These are phyloP conservation scores for Pandemis cinnamomeana DNA, from an alignment of 2,888 invertebrate species.

Conservation along the genomic window DNA sequence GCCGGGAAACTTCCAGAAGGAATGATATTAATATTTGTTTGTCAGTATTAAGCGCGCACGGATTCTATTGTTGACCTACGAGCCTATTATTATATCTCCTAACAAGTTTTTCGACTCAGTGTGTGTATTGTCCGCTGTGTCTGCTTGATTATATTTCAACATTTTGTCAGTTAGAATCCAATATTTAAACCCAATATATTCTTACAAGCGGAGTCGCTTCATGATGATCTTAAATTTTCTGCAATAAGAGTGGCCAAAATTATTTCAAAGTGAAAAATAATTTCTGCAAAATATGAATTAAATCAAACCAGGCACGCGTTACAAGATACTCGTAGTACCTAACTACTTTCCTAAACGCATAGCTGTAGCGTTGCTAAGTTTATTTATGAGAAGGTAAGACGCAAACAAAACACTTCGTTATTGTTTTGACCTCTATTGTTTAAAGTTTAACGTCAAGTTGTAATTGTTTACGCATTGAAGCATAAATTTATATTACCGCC, in stretches of 20 bases:
- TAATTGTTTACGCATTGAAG: constrained; percentile 10
- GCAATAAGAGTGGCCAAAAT: no score
- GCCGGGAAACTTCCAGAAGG: constrained; percentile 48
- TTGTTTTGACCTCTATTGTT: neutral
- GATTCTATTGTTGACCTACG: constrained; percentile 40
- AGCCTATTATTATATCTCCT: constrained; percentile 52
- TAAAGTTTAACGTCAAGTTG: neutral
- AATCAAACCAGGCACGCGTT: no score
- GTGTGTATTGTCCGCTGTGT: neutral
- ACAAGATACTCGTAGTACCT: no score
- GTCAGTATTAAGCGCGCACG: constrained; percentile 50
- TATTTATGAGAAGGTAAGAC: no score
- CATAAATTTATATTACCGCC: constrained; percentile 31
- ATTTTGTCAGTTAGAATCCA: neutral
- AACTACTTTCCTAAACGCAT: no score
- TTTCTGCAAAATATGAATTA: no score
- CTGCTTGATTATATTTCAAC: neutral
- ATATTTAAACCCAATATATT: neutral
- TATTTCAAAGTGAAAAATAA: no score
- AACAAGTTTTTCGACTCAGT: constrained; percentile 50
- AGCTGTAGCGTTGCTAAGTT: no score
- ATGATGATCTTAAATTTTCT: no score
- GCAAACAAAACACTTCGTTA: neutral
- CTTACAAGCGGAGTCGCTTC: no score
- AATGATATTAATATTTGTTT: constrained; percentile 56